Conservation (phyloP, 2,888 invertebrate genomes). For the Barypeithes pellucidus region DNA sequence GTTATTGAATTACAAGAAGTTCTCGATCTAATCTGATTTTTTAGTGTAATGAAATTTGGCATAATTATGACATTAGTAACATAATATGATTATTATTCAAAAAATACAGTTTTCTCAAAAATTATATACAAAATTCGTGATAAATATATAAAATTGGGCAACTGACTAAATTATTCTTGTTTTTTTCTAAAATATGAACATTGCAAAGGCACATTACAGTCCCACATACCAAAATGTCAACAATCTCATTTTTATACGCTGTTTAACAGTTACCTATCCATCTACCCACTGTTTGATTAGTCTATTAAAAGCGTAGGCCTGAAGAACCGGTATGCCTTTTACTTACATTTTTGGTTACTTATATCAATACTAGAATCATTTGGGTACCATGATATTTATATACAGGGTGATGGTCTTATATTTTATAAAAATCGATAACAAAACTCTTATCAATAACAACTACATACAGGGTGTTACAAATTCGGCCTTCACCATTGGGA, state of each 20-base stretch:
- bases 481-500: too few relatives aligned
- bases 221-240: constrained; percentile 22
- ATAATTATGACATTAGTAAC: too few relatives aligned
- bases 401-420: background rate
- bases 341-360: constrained; percentile 19
- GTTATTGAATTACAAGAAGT: too few relatives aligned
- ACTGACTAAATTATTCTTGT: background rate
- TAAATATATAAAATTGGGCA: too few relatives aligned
- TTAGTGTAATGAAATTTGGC: too few relatives aligned
- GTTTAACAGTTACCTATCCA: constrained; percentile 10
- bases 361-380: background rate
- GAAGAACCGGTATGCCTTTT: constrained; percentile 43
- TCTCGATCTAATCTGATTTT: too few relatives aligned
- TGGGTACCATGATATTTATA: background rate
- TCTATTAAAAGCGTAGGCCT: constrained; percentile 38
- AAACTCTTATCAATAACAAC: too few relatives aligned
- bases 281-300: constrained; percentile 37
- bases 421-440: background rate
- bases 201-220: background rate
- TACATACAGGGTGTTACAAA: too few relatives aligned
- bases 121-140: too few relatives aligned
- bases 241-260: background rate
- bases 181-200: background rate
- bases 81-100: too few relatives aligned
- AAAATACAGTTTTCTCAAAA: too few relatives aligned